phyloP scores from a whole-genome alignment of 2,888 invertebrate species.

The Acanthosoma haemorrhoidale region DNA sequence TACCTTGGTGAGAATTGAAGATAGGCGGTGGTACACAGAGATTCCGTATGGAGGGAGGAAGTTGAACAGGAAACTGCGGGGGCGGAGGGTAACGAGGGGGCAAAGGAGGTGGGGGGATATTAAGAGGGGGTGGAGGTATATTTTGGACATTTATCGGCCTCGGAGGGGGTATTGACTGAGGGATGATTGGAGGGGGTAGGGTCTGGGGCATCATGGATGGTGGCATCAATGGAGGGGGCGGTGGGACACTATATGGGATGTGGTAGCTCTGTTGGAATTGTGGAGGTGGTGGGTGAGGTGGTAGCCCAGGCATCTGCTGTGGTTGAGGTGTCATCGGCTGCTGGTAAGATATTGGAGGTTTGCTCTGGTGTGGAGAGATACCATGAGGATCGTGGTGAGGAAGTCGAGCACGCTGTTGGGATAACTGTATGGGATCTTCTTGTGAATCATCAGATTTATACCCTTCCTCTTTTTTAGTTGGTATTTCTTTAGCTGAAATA shows the following conservation, averaged over 20 bases:
- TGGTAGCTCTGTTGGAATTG: constrained; percentile 41
- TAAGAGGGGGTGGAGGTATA: constrained; percentile 48
- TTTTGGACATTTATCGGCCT: constrained; percentile 53
- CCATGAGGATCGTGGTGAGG: background rate
- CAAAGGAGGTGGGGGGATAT: constrained; percentile 40
- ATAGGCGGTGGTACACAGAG: constrained; percentile 44
- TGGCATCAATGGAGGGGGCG: constrained; percentile 45
- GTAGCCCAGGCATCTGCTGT: constrained; percentile 36
- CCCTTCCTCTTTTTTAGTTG: background rate
- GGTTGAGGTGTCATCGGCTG: background rate
- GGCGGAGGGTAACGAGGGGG: constrained; percentile 41
- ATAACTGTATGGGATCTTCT: background rate
- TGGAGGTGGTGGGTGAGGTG: constrained; percentile 43
- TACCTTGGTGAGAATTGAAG: constrained; percentile 45
- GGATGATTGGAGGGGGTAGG: constrained; percentile 43
- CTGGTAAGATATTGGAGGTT: background rate
- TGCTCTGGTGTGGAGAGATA: background rate
- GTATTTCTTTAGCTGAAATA: background rate
- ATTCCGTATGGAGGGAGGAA: constrained; percentile 33
- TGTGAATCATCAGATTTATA: background rate
- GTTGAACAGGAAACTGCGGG: constrained; percentile 44
- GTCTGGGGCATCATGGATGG: constrained; percentile 42
- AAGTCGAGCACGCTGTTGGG: background rate
- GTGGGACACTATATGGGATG: constrained; percentile 13
- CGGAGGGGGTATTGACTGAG: constrained; percentile 51